These are phyloP conservation scores for Anarrhichthys ocellatus DNA, from an alignment of 2,113 vertebrate genomes.

Conservation along the genomic window DNA sequence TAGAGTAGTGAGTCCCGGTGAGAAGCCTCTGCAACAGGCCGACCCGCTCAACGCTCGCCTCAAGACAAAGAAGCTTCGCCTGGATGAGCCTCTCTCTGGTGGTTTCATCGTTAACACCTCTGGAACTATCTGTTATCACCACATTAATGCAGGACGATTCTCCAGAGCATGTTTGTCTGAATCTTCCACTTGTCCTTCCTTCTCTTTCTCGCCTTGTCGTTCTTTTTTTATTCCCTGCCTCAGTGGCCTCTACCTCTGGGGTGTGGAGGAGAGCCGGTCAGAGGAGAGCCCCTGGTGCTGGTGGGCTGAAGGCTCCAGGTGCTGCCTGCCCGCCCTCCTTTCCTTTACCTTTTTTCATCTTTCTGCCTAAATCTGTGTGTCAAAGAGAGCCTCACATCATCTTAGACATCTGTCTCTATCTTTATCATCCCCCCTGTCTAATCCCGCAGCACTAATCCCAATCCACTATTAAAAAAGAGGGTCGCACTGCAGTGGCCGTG, in stretches of 20 bases:
- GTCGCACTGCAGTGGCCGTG: background rate
- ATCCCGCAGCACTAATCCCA: conserved; percentile 42
- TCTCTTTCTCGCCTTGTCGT: background rate
- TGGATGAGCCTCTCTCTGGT: conserved; percentile 71
- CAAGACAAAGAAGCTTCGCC: conserved; percentile 70
- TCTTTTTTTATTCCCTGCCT: conserved; percentile 24
- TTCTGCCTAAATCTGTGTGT: conserved; percentile 27
- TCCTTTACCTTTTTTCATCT: background rate
- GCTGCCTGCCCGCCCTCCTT: conserved; percentile 16
- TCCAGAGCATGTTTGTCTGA: conserved; percentile 21
- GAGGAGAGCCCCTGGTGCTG: conserved; percentile 63
- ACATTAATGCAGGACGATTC: background rate
- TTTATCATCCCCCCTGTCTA: conserved; percentile 46
- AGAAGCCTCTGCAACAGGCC: conserved; percentile 50
- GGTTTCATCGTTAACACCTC: background rate
- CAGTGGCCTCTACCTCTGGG: conserved; percentile 44
- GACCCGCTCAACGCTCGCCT: conserved; percentile 46
- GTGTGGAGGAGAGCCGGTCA: conserved; percentile 59
- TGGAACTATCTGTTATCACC: background rate
- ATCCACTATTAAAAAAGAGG: conserved; percentile 14
- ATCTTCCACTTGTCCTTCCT: conserved; percentile 34
- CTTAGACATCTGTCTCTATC: conserved; percentile 47
- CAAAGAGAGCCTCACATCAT: conserved; percentile 35
- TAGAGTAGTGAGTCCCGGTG: conserved; percentile 23
- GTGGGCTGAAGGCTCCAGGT: conserved; percentile 75